Conservation (phyloP, 1,140 invertebrate genomes). For the Brachionus angularis region DNA sequence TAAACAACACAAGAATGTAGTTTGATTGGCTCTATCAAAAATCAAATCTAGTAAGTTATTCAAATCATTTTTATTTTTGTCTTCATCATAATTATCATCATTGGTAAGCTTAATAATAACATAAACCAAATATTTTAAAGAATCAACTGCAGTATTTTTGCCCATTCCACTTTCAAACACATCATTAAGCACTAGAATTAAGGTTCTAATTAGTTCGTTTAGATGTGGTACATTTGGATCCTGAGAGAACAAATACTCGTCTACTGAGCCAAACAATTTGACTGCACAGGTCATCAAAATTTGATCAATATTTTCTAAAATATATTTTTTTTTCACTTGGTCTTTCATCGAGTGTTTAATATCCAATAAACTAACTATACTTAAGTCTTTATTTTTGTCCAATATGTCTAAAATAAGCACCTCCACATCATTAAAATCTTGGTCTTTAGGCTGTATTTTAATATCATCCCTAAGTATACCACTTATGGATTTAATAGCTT, state of each 20-base stretch:
- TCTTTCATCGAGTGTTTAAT: neutral
- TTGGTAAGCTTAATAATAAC: neutral
- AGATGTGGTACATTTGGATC: neutral
- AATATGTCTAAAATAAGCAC: slow-evolving; percentile 1
- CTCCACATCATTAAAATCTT: neutral
- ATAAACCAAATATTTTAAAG: slow-evolving; percentile 13
- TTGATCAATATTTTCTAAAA: neutral
- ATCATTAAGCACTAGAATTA: neutral
- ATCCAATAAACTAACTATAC: neutral
- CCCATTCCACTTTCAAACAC: slow-evolving; percentile 13
- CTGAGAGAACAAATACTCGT: neutral
- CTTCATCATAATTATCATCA: neutral
- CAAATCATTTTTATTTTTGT: neutral
- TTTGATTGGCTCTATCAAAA: neutral
- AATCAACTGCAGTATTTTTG: neutral
- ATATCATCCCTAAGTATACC: neutral
- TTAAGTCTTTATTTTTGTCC: slow-evolving; percentile 17
- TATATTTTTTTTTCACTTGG: neutral
- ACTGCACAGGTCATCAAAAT: neutral
- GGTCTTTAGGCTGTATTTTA: neutral
- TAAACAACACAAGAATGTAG: neutral
- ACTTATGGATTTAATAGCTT: slow-evolving; percentile 2
- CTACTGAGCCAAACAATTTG: neutral
- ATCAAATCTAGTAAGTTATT: neutral
- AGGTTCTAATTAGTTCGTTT: neutral